Evolutionary conservation across 30 jellyfish, hydroid and myxozoan genomes (phyloP).

Genomic region (Aurelia aurita complex sp. Pacific): DNA sequence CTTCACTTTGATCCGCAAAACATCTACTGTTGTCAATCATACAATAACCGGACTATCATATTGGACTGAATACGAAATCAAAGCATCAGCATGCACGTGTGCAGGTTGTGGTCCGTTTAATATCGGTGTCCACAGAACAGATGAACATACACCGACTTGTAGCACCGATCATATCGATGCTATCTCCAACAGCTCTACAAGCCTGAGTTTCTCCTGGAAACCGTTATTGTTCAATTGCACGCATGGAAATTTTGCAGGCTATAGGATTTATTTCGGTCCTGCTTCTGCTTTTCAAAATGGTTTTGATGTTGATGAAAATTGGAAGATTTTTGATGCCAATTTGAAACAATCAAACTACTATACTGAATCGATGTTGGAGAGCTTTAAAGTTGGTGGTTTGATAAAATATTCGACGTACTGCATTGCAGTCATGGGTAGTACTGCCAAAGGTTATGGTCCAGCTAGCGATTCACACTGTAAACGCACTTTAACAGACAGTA

Average conservation of each 20-base stretch:
- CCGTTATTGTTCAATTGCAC: constrained; percentile 32
- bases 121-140: constrained; percentile 12
- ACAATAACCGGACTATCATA: constrained; percentile 18
- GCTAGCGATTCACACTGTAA: constrained; percentile 1
- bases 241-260: constrained; percentile 26
- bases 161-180: constrained; percentile 12
- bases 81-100: constrained; percentile 62
- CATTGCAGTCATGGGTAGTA: constrained; percentile 27
- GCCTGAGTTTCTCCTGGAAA: constrained; percentile 34
- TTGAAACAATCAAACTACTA: not conserved
- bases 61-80: constrained; percentile 43
- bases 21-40: constrained; percentile 9
- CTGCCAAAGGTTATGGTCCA: constrained; percentile 59
- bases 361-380: not conserved
- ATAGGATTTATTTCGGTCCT: constrained; percentile 35
- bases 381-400: constrained; percentile 11
- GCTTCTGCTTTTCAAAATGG: not conserved
- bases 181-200: constrained; percentile 10
- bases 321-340: not conserved
- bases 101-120: constrained; percentile 61
- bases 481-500: constrained; percentile 44
- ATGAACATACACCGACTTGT: constrained; percentile 51
- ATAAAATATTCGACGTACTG: constrained; percentile 43
- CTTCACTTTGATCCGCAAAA: not conserved
- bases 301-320: not conserved